Base-by-base conservation (phyloP, 2,797 vertebrate species). In the Microctenopoma lineatum region DNA sequence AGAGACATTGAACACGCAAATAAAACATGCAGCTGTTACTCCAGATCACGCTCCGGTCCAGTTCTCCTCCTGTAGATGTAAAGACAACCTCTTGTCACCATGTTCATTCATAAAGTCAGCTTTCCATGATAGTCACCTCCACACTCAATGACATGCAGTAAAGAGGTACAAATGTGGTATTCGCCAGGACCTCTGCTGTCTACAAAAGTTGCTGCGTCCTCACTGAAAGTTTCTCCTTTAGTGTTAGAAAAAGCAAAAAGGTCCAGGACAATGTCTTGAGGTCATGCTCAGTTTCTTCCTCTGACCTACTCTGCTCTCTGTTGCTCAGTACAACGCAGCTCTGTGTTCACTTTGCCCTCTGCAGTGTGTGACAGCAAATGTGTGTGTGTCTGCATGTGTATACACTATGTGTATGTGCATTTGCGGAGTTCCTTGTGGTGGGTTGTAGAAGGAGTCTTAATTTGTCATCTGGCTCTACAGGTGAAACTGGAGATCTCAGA, bases 371-470 rank as follows among this genome's bases (percentile, higher is more conserved):
- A 73, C 44, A 55, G 66, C 34, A 13, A 34, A n/a, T 61, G 79
- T 74, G 59, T 70, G 72, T 46, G 46, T 18, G 55, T 70, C 15
- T 68, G 45, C 16, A 38, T 72, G 45, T 50, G 66, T 14, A 27
- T 32, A 32, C 29, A 32, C 29, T 26, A 44, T 53, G 62, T 62
- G 50, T 67, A 21, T 32, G 59, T 34, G 44, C 63, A 74, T 77
- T 71, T 45, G 63, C 77, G 78, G 79, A 83, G 84, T 86, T 89
- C 80, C 89, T 87, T 83, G 83, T 53, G 70, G 50, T 68, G 12
- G 47, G 66, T 81, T 42, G 76, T 86, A 84, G 88, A 93, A 93
- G 92, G 90, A 93, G 89, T 90, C 92, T 94, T 94, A 92, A 93
- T 93, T 94, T 92, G 92, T 93, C 90, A 92, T 90, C 84, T 89